phyloP scores from a whole-genome alignment of 2,888 invertebrate species.

The Empis stercorea region DNA sequence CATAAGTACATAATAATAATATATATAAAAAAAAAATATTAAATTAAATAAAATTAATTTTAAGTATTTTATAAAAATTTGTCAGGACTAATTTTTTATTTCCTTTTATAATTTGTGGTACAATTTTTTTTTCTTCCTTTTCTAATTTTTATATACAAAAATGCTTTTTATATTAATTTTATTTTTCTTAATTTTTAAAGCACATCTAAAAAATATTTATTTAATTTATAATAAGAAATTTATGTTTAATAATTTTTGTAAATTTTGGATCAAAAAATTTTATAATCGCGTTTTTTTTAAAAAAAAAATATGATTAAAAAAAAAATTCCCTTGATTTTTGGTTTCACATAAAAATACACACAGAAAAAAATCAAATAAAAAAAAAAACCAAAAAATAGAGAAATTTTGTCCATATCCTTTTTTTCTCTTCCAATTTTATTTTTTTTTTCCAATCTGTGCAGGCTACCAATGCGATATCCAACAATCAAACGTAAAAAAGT shows the following conservation, averaged over 20 bases:
- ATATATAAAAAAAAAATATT: no score
- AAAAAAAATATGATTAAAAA: constrained; percentile 1
- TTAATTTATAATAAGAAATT: no score
- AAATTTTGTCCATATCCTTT: neutral
- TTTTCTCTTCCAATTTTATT: neutral
- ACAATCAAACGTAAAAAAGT: constrained; percentile 16
- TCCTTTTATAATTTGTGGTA: no score
- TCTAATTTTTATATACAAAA: no score
- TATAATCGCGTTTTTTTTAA: neutral
- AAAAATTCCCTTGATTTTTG: constrained; percentile 19
- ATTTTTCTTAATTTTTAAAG: neutral
- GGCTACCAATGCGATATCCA: constrained; percentile 3
- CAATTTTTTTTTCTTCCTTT: no score
- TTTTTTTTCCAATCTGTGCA: neutral
- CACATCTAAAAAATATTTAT: no score
- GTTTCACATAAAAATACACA: constrained; percentile 8
- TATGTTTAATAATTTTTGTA: no score
- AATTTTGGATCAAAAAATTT: no score
- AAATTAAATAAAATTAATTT: constrained; percentile 17
- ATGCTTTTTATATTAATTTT: neutral
- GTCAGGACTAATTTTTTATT: no score
- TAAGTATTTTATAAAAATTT: no score
- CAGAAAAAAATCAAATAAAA: neutral
- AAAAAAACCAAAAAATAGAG: neutral
- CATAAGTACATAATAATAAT: constrained; percentile 72